Evolutionary conservation across 2,113 vertebrate species (phyloP).

Genomic region (Spermophilus dauricus): DNA sequence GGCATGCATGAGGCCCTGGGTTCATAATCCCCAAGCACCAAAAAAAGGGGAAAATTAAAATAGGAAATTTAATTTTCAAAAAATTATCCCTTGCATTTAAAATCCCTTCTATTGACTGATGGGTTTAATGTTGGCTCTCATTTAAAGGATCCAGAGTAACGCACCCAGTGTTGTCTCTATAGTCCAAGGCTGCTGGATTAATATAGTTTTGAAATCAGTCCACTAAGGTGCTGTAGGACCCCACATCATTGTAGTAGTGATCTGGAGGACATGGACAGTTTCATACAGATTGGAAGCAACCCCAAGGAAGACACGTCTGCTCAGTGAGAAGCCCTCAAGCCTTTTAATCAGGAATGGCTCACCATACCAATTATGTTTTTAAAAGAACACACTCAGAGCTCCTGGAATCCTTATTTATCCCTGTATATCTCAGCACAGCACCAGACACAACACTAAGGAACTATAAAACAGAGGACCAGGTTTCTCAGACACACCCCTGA

Average conservation of each 20-base stretch:
- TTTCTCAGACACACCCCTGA: background rate
- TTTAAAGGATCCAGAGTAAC: background rate
- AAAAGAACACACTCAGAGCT: background rate
- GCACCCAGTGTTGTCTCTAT: background rate
- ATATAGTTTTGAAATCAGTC: background rate
- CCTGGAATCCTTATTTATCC: background rate
- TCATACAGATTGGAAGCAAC: background rate
- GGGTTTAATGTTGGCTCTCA: background rate
- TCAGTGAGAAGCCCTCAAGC: background rate
- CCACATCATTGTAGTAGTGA: background rate
- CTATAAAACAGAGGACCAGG: background rate
- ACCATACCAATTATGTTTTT: background rate
- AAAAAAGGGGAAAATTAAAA: background rate
- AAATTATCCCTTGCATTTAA: background rate
- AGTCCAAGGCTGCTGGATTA: background rate
- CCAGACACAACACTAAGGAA: background rate
- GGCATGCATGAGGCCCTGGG: too few relatives aligned
- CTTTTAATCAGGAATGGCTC: background rate
- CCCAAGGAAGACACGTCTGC: background rate
- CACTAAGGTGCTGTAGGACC: background rate
- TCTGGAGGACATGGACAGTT: background rate
- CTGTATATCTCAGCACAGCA: background rate
- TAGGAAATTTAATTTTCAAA: slow-evolving; percentile 13
- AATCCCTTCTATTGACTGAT: background rate
- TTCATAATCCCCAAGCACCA: too few relatives aligned